phyloP scores from a whole-genome alignment of 1,140 invertebrate species.

The Temnothorax nylanderi region DNA sequence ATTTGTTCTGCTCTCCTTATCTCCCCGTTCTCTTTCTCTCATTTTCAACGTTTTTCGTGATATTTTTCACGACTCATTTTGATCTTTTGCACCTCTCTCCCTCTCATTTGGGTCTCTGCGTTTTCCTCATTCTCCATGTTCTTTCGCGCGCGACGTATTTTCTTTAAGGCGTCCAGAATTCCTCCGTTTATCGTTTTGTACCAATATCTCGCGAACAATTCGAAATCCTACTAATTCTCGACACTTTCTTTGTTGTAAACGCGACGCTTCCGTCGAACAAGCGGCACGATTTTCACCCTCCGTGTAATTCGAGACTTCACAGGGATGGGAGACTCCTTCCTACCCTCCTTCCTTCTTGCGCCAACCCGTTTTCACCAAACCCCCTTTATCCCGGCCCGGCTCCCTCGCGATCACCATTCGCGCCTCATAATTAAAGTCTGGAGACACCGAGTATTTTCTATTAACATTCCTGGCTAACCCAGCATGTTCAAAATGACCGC shows the following conservation, averaged over 20 bases:
- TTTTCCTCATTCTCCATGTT: not conserved
- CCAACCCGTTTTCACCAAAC: not conserved
- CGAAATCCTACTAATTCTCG: not conserved
- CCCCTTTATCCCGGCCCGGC: not conserved
- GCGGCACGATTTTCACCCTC: constrained; percentile 40
- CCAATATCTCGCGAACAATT: constrained; percentile 23
- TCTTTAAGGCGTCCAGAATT: not conserved
- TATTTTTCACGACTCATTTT: not conserved
- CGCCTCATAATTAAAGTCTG: constrained; percentile 81
- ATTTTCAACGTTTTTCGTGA: not conserved
- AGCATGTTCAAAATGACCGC: constrained; percentile 80
- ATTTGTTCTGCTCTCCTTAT: not conserved
- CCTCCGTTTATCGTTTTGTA: not conserved
- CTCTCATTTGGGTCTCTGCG: not conserved
- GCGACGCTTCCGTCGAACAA: constrained; percentile 36
- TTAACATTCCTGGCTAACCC: constrained; percentile 84
- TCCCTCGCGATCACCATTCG: constrained; percentile 59
- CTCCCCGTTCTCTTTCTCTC: not conserved
- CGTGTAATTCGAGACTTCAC: constrained; percentile 42
- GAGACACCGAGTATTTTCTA: constrained; percentile 83
- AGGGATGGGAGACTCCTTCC: not conserved
- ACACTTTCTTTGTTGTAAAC: constrained; percentile 17
- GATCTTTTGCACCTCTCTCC: not conserved
- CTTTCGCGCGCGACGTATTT: constrained; percentile 3
- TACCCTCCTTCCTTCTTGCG: constrained; percentile 19